Base-by-base conservation (phyloP, 2,797 vertebrate genomes). In the Myiothlypis coronata region DNA sequence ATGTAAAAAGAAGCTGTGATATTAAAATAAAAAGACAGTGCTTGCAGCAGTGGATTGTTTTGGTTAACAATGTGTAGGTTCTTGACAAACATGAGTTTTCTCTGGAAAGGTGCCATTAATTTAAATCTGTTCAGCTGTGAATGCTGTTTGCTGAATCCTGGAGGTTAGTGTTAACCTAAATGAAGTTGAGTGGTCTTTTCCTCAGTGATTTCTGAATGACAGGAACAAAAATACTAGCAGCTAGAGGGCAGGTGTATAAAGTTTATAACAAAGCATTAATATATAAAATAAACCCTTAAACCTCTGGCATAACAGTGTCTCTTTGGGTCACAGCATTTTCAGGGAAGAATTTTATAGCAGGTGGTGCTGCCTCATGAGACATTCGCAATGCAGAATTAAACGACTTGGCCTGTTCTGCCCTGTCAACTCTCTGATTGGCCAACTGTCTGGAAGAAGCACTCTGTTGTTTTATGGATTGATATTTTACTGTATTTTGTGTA, bases 351-450 rank as follows among this genome's bases (percentile, higher is more conserved):
- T 96, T 96, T 92, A 86, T 78, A 90, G 94, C 94, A 94, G 94
- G 94, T 97, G 91, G 84, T 90, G 84, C 60, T 83, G 83, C 87
- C 89, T 94, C 89, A 55, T 81, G 94, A 94, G 91, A 86, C 85
- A 37, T 87, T 91, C 0, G 0, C 69, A 81, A 41, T 79, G 80
- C 89, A 93, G 89, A 93, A 94, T 93, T 86, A 87, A 89, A 93
- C 17, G 65, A 78, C 84, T 89, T 76, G 92, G 92, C 87, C 84
- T 92, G 96, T 95, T 96, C 81, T 93, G 89, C 94, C 82, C 82
- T 93, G 91, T 94, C 95, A 95, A 80, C 76, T 92, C 94, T 55
- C 84, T 91, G 92, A 94, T 71, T 94, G 84, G 92, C 94, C 80
- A 92, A 65, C 87, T 94, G 91, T 91, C 91, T 94, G 85, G 74